These are phyloP conservation scores for Criorhina ranunculi DNA, from an alignment of 2,888 invertebrate species.

Conservation along the genomic window DNA sequence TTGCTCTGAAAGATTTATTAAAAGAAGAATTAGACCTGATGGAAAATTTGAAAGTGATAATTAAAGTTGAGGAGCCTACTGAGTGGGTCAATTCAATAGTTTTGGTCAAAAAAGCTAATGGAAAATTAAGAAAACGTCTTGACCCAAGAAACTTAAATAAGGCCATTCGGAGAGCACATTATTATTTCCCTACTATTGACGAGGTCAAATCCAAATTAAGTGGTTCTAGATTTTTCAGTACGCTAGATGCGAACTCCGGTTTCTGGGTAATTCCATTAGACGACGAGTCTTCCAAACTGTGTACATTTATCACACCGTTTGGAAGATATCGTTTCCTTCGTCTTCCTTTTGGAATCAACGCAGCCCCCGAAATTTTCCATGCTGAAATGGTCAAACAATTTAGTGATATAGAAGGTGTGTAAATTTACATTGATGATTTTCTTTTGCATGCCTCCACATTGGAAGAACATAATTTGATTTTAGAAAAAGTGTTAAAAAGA, in stretches of 20 bases:
- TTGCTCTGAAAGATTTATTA: no score
- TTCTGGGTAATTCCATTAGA: conserved; percentile 72
- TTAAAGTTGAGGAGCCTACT: neutral
- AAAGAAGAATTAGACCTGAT: neutral
- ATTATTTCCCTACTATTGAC: conserved; percentile 42
- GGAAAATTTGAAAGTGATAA: conserved; percentile 28
- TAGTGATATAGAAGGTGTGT: conserved; percentile 31
- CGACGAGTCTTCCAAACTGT: conserved; percentile 31
- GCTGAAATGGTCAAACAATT: no score
- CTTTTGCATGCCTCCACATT: conserved; percentile 22
- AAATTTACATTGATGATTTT: conserved; percentile 37
- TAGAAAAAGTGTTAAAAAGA: conserved; percentile 13
- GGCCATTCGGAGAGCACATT: conserved; percentile 10
- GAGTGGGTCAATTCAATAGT: conserved; percentile 14
- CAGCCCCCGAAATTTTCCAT: conserved; percentile 49
- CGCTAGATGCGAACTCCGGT: conserved; percentile 55
- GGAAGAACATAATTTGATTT: no score
- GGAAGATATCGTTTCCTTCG: conserved; percentile 3
- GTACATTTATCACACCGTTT: no score
- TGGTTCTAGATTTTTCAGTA: conserved; percentile 45
- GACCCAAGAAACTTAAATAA: conserved; percentile 8
- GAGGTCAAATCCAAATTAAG: conserved; percentile 42
- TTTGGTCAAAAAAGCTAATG: conserved; percentile 9
- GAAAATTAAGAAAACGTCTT: neutral
- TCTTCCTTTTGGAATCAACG: conserved; percentile 50